Conservation (phyloP, 2,888 invertebrate genomes). For the Opisthograptis luteolata region DNA sequence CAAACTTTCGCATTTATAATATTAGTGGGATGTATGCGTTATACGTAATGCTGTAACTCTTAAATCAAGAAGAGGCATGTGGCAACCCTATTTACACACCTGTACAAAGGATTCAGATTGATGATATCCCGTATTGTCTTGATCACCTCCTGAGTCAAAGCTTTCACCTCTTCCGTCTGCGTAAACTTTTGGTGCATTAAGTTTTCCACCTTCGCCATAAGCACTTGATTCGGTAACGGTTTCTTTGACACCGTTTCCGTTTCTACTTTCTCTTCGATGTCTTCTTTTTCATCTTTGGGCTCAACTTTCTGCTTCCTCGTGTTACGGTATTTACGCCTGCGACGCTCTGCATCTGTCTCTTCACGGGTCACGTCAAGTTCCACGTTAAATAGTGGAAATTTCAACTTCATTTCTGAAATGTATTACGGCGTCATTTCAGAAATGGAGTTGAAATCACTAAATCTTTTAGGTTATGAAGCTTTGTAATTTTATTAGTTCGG, state of each 20-base stretch:
- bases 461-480: too few species aligned
- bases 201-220: constrained; percentile 98
- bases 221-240: constrained; percentile 72
- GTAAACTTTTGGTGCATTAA: constrained; percentile 93
- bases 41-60: background rate
- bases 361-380: constrained; percentile 93
- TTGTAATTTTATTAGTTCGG: too few species aligned
- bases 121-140: constrained; percentile 99
- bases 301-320: constrained; percentile 53
- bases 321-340: constrained; percentile 78
- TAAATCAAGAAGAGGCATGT: background rate
- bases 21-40: too few species aligned
- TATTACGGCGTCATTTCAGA: constrained; percentile 68
- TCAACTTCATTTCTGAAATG: constrained; percentile 89
- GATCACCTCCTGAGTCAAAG: constrained; percentile 97
- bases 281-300: constrained; percentile 26
- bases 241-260: constrained; percentile 45
- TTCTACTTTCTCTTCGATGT: constrained; percentile 34
- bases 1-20: too few species aligned
- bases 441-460: constrained; percentile 61
- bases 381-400: constrained; percentile 92
- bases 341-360: constrained; percentile 86
- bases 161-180: constrained; percentile 98
- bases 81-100: too few species aligned
- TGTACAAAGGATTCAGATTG: constrained; percentile 97